Percentiles rank a stretch among this genome's conserved stretches.
phyloP scores from a whole-genome alignment of 2,113 vertebrate species.

The Anthoscopus minutus region DNA sequence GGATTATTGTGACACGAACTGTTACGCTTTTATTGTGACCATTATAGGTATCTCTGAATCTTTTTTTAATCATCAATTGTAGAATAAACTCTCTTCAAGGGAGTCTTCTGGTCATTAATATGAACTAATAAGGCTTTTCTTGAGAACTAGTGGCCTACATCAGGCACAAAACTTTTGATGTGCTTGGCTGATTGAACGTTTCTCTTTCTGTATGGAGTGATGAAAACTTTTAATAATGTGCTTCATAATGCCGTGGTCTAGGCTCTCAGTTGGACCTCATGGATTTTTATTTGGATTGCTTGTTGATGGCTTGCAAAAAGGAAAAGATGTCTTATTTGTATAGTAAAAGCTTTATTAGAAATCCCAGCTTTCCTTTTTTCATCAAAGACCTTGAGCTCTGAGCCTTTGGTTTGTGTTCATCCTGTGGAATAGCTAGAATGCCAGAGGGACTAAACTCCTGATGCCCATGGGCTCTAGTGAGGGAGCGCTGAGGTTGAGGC shows the following conservation, averaged over 20 bases:
- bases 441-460: neutral
- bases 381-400: neutral
- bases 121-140: neutral
- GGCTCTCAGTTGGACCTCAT: neutral
- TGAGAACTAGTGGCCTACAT: neutral
- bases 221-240: neutral
- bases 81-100: neutral
- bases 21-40: neutral
- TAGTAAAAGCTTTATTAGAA: neutral
- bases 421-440: neutral
- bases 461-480: accelerated
- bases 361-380: neutral
- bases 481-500: neutral
- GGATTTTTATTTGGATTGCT: neutral
- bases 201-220: neutral
- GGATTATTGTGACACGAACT: neutral
- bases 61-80: neutral
- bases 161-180: neutral
- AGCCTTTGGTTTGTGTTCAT: neutral
- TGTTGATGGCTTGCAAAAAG: neutral
- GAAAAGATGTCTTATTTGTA: neutral
- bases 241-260: neutral
- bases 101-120: neutral
- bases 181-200: neutral
- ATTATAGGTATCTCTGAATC: neutral